Conservation (phyloP, 2,797 vertebrate species). For the Sebastes minor region DNA sequence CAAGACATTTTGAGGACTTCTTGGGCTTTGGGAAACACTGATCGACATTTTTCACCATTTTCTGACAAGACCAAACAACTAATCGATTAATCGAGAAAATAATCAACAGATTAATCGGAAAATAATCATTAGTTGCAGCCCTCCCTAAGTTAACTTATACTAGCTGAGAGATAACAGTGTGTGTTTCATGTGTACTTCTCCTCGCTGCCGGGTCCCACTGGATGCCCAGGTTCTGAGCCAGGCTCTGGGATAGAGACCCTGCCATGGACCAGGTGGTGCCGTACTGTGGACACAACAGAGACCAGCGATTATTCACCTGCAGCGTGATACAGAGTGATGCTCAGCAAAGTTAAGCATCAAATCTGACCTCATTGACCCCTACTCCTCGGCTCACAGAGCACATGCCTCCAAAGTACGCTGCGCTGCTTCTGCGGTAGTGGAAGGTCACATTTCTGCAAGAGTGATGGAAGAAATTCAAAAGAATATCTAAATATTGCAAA, state of each 20-base stretch:
- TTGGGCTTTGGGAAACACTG: no score
- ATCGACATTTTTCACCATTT: no score
- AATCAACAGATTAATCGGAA: no score
- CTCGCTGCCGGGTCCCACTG: conserved; percentile 93
- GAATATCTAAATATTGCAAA: neutral
- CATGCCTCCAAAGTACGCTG: conserved; percentile 94
- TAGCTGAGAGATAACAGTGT: neutral
- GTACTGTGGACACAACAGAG: conserved; percentile 83
- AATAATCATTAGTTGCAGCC: no score
- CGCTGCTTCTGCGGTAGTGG: conserved; percentile 93
- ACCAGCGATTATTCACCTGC: conserved; percentile 22
- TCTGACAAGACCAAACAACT: no score
- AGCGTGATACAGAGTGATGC: neutral
- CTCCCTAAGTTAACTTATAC: neutral
- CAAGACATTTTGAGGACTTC: no score
- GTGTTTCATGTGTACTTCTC: conserved; percentile 86
- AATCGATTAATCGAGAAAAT: no score
- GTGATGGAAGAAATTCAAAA: neutral
- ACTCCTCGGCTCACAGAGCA: conserved; percentile 92
- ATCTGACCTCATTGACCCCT: conserved; percentile 96
- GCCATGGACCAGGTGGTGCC: conserved; percentile 89
- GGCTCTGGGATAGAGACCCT: conserved; percentile 90
- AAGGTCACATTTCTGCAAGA: conserved; percentile 91
- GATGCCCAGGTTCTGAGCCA: conserved; percentile 97
- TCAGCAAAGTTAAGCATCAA: neutral